Evolutionary conservation across 2,113 vertebrate species (phyloP).

Genomic region (Cololabis saira): DNA sequence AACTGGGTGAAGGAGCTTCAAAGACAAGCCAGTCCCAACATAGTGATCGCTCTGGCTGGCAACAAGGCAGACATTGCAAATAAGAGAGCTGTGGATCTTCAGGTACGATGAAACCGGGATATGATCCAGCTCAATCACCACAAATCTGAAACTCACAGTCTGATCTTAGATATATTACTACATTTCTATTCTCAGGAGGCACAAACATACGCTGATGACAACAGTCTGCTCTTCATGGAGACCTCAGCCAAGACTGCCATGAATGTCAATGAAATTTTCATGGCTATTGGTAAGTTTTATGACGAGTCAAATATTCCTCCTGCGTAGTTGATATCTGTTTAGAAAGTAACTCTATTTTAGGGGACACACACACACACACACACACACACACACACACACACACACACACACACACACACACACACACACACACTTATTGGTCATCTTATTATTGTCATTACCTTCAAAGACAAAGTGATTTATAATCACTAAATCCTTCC

Average conservation of each 20-base stretch:
- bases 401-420: too few relatives aligned
- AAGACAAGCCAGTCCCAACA: conserved; percentile 95
- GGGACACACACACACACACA: too few relatives aligned
- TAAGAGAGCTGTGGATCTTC: conserved; percentile 94
- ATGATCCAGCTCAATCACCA: background rate
- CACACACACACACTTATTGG: too few relatives aligned
- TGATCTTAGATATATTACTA: too few relatives aligned
- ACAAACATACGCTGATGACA: conserved; percentile 93
- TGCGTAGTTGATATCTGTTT: too few relatives aligned
- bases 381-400: too few relatives aligned
- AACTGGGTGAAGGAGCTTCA: conserved; percentile 99
- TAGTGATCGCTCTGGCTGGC: conserved; percentile 94
- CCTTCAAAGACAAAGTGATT: too few relatives aligned
- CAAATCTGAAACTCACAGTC: too few relatives aligned
- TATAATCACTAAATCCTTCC: too few relatives aligned
- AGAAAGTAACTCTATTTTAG: too few relatives aligned
- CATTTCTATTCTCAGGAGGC: conserved; percentile 84
- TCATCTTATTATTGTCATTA: too few relatives aligned
- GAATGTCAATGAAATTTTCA: conserved; percentile 98
- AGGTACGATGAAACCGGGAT: conserved; percentile 75
- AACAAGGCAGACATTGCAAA: conserved; percentile 95
- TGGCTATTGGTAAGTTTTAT: conserved; percentile 90
- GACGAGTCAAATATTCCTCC: background rate
- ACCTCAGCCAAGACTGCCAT: conserved; percentile 96
- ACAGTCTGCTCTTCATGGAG: conserved; percentile 97